Base-by-base conservation (phyloP, 2,888 invertebrate species). In the Norana najaformis region DNA sequence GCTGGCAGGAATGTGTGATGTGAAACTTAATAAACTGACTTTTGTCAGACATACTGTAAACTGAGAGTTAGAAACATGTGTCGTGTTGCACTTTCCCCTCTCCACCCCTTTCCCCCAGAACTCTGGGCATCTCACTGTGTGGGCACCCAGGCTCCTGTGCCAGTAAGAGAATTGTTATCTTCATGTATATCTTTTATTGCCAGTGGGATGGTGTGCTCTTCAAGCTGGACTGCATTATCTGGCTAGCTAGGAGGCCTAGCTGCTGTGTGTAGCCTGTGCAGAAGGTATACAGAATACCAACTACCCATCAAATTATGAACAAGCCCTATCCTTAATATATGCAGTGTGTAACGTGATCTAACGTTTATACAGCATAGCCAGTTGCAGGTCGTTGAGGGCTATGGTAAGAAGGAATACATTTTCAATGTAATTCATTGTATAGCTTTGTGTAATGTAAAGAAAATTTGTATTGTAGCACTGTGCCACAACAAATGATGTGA, bases 211-310 rank as follows among this genome's bases (percentile, higher is more conserved):
- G 69, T n/a, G 13, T 69, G 69, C 69, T 69, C 69, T 69, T 69
- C 69, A n/a, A 8, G 69, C 69, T 69, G 69, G 5, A n/a, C 69
- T 30, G 4, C 1, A n/a, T n/a, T 69, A 69, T 8, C 69, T n/a
- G 69, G 8, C 69, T 69, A n/a, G 69, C n/a, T 69, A n/a, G 30
- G n/a, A 69, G 69, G 69, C 69, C n/a, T n/a, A 69, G 69, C 69
- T 69, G 69, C 69, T 69, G 69, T 69, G 30, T n/a, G 69, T n/a
- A n/a, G 69, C 69, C 69, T 69, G n/a, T 69, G 69, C 47, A 47
- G 47, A 11, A 30, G n/a, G 30, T n/a, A 69, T 69, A n/a, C 69
- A 69, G 69, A 69, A 69, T 69, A n/a, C 69, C 69, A 69, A 8
- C 69, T n/a, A 69, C 30, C n/a, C 30, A 69, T 69, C 6, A 69